Evolutionary conservation across 1,140 invertebrate genomes (phyloP), one percentile per base, ranked within the genome.

Genomic region (Aphelinus atriplicis): DNA sequence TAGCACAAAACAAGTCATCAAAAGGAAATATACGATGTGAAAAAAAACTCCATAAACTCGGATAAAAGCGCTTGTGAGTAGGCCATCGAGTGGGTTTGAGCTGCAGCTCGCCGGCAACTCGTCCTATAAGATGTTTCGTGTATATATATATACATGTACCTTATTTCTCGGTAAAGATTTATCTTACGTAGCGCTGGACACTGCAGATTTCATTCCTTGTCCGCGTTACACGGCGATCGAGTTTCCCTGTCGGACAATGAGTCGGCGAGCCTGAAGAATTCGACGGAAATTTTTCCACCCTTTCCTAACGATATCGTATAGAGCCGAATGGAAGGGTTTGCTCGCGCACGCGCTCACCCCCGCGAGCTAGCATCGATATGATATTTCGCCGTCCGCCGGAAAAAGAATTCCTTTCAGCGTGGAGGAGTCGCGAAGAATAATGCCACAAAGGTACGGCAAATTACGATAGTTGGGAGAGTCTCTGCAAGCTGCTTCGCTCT

Each of bases 281-380:
- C 57, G 58, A 56, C 68, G 53, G 65, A 51, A 68, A 68, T 62
- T 74, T 74, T 74, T 74, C 26, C 71, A 42, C 55, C 71, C 60
- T 67, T 73, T 62, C 58, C 58, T 6, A 2, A n/a, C 43, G 43
- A 45, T 53, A 66, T 61, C 55, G 6, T 42, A 7, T 43, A 66
- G 48, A 48, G 7, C 7, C n/a, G 6, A 6, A 48, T 10, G 3
- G 46, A 71, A 48, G 10, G 64, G 64, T 67, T 53, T 53, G 51
- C 9, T 6, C 51, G 51, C 9, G 4, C 9, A 61, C 61, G 56
- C 26, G 26, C 26, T 26, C 26, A 26, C 26, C 26, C 26, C 26
- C 60, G 48, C 48, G 9, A 57, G 55, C 62, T 56, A 50, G 61
- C 61, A 73, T 73, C 71, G 64, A 55, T 67, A 62, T 67, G 57